Base-by-base conservation (phyloP, 2,113 vertebrate genomes). In the Crotalus tigris region DNA sequence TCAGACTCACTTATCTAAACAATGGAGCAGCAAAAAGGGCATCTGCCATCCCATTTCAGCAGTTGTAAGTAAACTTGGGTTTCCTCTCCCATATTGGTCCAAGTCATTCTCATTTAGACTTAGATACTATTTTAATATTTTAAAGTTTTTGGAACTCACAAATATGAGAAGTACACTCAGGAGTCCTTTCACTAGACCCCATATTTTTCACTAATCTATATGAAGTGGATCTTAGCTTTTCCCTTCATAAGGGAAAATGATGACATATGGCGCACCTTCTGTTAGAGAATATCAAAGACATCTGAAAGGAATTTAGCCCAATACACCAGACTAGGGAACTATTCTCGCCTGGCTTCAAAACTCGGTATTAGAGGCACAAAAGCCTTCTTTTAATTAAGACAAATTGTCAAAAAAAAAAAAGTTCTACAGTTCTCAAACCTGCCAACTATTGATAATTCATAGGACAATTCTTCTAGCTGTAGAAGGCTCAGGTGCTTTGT, bases 1-100 rank as follows among this genome's bases (percentile, higher is more conserved):
- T 95, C 87, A 58, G 94, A 91, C 21, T 95, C 61, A 89, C 61
- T 91, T 33, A 0, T 85, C 44, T 93, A 92, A 93, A 92, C 94
- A 85, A 92, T 26, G 89, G 46, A 93, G 93, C 19, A 91, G 24
- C 15, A 95, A 64, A 49, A 95, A 92, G 24, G 55, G 7, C 3
- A 61, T 13, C 94, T 58, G 13, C 33, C 88, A 54, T 21, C 55
- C 88, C 58, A 64, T 46, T 94, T 91, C 59, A 90, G 21, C 2
- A 85, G 51, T 44, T 53, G 44, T 59, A 64, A 93, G 86, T 19
- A 8, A 89, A 81, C 8, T 0, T 17, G 58, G 90, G 7, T 21
- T 85, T 94, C 59, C 51, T 55, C 33, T 19, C 33, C 6, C 64
- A 49, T 17, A 54, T 33, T 13, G 29, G 11, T 10, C 51, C 51